These are phyloP conservation scores for Odocoileus virginianus DNA, from an alignment of 2,113 vertebrate species.

Conservation along the genomic window DNA sequence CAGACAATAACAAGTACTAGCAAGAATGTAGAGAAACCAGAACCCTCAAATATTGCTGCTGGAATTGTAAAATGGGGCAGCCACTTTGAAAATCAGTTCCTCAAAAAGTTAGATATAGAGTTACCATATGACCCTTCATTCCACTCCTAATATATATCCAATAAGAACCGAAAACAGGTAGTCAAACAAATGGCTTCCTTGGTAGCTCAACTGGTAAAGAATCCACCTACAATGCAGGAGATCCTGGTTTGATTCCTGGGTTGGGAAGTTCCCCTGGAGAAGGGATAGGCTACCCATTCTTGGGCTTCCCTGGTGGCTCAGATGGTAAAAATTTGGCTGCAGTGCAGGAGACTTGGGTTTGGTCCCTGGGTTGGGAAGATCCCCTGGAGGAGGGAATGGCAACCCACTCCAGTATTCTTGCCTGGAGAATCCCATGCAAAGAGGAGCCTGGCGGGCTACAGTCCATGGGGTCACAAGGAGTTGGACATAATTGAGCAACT, in stretches of 20 bases:
- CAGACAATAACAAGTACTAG: background rate
- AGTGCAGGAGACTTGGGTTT: accelerated
- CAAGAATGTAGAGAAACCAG: background rate
- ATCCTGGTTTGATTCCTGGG: background rate
- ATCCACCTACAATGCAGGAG: background rate
- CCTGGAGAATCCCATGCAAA: background rate
- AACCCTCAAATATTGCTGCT: background rate
- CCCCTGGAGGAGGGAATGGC: background rate
- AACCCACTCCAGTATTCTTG: background rate
- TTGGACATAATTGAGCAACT: background rate
- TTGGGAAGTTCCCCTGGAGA: background rate
- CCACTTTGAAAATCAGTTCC: background rate
- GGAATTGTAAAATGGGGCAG: background rate
- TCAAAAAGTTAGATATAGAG: background rate
- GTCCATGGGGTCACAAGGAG: background rate
- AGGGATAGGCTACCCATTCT: background rate
- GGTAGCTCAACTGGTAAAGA: background rate
- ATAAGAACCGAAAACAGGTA: background rate
- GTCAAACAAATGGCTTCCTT: background rate
- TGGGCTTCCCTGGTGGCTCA: background rate
- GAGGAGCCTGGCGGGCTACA: background rate
- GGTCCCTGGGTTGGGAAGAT: accelerated
- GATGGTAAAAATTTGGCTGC: background rate
- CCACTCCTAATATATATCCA: background rate
- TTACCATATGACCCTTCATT: background rate